Conservation (phyloP, 2,113 vertebrate species). For the Cervus canadensis region DNA sequence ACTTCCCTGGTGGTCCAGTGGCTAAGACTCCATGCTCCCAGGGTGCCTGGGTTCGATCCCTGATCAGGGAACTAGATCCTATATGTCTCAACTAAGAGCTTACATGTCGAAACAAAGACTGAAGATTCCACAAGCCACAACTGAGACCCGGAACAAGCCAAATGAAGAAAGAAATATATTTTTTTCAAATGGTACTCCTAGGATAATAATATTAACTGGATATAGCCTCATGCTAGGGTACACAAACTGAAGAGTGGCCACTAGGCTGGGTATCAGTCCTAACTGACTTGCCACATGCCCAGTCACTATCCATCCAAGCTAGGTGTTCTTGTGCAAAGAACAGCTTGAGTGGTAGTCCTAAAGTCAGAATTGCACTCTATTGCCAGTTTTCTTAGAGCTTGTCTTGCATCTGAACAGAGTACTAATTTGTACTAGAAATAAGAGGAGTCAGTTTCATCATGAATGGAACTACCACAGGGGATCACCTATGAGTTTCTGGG, state of each 20-base stretch:
- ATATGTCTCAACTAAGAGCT: not conserved
- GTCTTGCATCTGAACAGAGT: not conserved
- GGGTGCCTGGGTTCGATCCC: not conserved
- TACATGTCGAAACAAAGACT: not conserved
- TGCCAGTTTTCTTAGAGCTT: not conserved
- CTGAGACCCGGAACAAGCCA: not conserved
- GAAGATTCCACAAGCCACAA: not conserved
- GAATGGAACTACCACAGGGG: too few species aligned
- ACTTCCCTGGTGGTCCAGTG: not conserved
- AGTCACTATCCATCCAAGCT: too few species aligned
- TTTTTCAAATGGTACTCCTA: not conserved
- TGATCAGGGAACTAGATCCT: not conserved
- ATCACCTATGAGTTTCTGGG: not conserved
- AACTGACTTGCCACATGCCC: accelerated
- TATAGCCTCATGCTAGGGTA: not conserved
- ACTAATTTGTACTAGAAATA: not conserved
- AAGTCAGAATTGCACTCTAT: not conserved
- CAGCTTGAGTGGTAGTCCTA: not conserved
- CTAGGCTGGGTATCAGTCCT: not conserved
- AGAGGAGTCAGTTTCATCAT: not conserved
- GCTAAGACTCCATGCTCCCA: not conserved
- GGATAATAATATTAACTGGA: not conserved
- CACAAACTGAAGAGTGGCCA: not conserved
- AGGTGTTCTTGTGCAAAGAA: not conserved
- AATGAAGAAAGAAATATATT: not conserved